Evolutionary conservation across 2,113 vertebrate species (phyloP).

Genomic region (Globicephala melas): DNA sequence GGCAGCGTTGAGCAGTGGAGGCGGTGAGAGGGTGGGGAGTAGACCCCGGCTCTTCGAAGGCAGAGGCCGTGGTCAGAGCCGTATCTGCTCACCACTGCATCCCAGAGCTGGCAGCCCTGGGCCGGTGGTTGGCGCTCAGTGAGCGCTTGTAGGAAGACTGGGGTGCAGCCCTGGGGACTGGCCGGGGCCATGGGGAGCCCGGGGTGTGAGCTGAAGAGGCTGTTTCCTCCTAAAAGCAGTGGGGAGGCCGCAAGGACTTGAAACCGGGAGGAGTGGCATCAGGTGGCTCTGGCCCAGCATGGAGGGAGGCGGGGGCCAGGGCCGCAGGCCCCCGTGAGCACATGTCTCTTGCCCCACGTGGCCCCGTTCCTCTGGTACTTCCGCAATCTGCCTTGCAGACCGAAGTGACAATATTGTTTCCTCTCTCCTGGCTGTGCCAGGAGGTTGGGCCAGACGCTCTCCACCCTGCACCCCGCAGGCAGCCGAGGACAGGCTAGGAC

Average conservation of each 20-base stretch:
- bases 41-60: neutral
- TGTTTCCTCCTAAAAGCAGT: neutral
- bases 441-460: neutral
- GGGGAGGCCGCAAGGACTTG: accelerated
- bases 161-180: accelerated
- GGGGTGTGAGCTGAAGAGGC: neutral
- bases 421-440: neutral
- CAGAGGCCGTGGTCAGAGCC: accelerated
- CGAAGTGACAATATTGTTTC: neutral
- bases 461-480: accelerated
- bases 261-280: neutral
- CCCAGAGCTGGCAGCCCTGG: neutral
- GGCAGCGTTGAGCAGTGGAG: accelerated
- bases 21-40: accelerated
- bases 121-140: neutral
- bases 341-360: accelerated
- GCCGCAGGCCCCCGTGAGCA: accelerated
- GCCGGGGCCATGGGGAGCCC: neutral
- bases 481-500: neutral
- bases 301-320: neutral
- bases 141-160: neutral
- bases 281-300: neutral
- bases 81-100: no score
- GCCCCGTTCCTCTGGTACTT: neutral
- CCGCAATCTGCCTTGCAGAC: no score